A percentile compares a stretch with the other conserved stretches of the same genome.
Conservation (phyloP, 2,888 invertebrate species). For the Rhingia rostrata region DNA sequence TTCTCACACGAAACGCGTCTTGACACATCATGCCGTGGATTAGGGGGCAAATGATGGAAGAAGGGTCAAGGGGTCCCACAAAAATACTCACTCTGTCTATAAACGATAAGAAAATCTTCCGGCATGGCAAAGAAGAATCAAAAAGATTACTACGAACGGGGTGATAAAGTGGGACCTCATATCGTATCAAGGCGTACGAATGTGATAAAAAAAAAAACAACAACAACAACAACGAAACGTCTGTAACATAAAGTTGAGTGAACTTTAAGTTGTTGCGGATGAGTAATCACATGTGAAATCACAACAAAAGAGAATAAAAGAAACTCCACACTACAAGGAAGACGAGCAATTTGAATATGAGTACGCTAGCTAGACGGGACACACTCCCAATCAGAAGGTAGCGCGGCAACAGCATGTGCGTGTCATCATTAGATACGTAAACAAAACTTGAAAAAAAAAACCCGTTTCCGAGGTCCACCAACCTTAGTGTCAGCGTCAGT, state of each 20-base stretch:
- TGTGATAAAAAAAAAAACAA: constrained; percentile 1
- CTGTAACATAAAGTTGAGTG: constrained; percentile 69
- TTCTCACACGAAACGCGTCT: constrained; percentile 47
- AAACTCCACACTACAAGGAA: constrained; percentile 53
- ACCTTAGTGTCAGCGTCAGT: constrained; percentile 33
- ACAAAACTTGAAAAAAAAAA: constrained; percentile 45
- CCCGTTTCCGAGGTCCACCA: constrained; percentile 50
- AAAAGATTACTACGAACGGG: not conserved
- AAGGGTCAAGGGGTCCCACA: not conserved
- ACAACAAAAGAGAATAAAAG: constrained; percentile 40
- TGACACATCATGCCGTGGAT: constrained; percentile 44
- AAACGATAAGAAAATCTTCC: constrained; percentile 62
- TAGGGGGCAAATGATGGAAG: not conserved
- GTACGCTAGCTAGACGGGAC: constrained; percentile 17
- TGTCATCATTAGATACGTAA: constrained; percentile 64
- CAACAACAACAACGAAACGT: constrained; percentile 9
- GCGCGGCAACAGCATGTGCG: constrained; percentile 42
- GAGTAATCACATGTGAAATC: constrained; percentile 70
- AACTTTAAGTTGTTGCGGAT: constrained; percentile 70
- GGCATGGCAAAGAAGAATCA: constrained; percentile 34
- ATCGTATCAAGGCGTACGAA: constrained; percentile 16
- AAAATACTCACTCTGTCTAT: constrained; percentile 24
- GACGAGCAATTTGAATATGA: constrained; percentile 58
- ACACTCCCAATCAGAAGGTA: constrained; percentile 4
- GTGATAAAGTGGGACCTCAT: constrained; percentile 26